A percentile compares a stretch with the other conserved stretches of the same genome.
phyloP scores from a whole-genome alignment of 2,888 invertebrate species.

The Drosophila planitibia region DNA sequence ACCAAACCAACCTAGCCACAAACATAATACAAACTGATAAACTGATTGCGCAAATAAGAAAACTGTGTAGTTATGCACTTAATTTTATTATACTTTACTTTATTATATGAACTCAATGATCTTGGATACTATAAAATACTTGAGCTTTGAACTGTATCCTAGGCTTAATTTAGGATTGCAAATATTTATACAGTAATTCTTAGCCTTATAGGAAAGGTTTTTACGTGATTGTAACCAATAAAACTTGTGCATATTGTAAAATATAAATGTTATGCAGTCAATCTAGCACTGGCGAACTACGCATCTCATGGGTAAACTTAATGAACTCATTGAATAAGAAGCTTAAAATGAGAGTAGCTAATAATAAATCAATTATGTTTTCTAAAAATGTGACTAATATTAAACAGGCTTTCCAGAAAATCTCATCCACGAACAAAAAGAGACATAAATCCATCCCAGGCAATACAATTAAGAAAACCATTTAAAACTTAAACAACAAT shows the following conservation, averaged over 20 bases:
- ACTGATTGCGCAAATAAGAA: not conserved
- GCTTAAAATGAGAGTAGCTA: not conserved
- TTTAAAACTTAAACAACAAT: too few species aligned
- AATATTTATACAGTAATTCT: not conserved
- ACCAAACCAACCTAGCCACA: not conserved
- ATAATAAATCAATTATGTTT: not conserved
- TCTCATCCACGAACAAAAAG: not conserved
- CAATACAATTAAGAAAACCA: not conserved
- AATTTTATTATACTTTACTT: not conserved
- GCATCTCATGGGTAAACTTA: too few species aligned
- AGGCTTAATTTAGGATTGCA: not conserved
- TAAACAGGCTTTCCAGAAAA: not conserved
- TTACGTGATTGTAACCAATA: not conserved
- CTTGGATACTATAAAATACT: not conserved
- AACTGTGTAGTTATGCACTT: not conserved
- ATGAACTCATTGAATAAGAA: too few species aligned
- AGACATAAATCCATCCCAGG: not conserved
- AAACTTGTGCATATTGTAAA: not conserved
- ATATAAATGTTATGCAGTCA: not conserved
- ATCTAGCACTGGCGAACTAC: not conserved
- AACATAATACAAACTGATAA: conserved; percentile 4
- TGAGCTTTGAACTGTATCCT: not conserved
- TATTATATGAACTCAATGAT: not conserved
- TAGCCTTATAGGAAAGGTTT: not conserved
- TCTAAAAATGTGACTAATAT: not conserved